phyloP scores from a whole-genome alignment of 1,140 invertebrate genomes.

The Listronotus bonariensis region DNA sequence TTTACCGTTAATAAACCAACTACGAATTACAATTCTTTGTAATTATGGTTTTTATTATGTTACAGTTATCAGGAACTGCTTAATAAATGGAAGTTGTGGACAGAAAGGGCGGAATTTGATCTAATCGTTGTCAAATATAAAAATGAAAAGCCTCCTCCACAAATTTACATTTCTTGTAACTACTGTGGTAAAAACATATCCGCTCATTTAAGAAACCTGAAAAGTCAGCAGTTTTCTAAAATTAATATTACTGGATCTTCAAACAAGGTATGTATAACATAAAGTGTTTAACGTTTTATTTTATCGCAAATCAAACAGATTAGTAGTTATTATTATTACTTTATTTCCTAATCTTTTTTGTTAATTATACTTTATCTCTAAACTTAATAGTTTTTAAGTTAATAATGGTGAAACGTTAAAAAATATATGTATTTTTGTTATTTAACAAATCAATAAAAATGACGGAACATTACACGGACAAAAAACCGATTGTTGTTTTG shows the following conservation, averaged over 20 bases:
- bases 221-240: constrained; percentile 65
- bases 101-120: constrained; percentile 74
- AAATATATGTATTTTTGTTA: no score
- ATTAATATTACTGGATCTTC: constrained; percentile 54
- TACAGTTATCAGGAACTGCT: constrained; percentile 73
- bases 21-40: neutral
- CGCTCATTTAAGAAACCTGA: constrained; percentile 68
- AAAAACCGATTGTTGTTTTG: no score
- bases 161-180: constrained; percentile 89
- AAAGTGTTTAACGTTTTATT: no score
- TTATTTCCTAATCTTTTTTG: no score
- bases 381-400: no score
- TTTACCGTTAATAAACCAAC: neutral
- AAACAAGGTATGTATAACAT: constrained; percentile 60
- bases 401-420: no score
- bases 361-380: no score
- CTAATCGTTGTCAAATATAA: constrained; percentile 69
- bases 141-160: constrained; percentile 67
- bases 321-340: no score
- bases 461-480: no score
- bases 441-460: no score
- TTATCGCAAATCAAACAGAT: no score
- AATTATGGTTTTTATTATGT: constrained; percentile 32
- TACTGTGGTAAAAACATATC: constrained; percentile 94
- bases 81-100: constrained; percentile 82